Base-by-base conservation (phyloP, 1,140 invertebrate genomes). In the Rhagoletis zephyria region DNA sequence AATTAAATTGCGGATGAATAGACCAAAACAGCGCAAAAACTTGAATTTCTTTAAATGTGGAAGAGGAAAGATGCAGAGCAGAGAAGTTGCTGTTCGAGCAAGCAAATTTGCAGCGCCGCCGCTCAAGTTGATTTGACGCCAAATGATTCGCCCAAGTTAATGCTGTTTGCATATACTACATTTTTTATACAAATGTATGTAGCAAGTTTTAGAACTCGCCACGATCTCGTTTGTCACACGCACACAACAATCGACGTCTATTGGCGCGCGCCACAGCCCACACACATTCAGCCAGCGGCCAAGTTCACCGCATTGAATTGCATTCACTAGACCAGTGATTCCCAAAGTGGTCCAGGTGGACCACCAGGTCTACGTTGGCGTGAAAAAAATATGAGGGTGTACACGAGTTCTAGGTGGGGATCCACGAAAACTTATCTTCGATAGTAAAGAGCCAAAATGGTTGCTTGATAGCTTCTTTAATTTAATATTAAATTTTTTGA, bases 111-210 rank as follows among this genome's bases (percentile, higher is more conserved):
- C 67, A 45, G 67, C 10, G 12, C 40, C 10, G 12, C 40, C 12
- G 14, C 14, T 67, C 64, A 42, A 67, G 64, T 67, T 67, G 10
- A 3, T 30, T 12, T 67, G 64, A 67, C 19, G 64, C 64, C 2
- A n/a, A 74, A 74, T 56, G 51, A 74, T 48, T 74, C 67, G 42
- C 61, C 67, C 45, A 74, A 74, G 12, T 74, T 63, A 63, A n/a
- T 63, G 9, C 6, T 60, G 59, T 60, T 60, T 12, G 6, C 1
- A 30, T 30, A 60, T 7, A 12, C 6, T 7, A 12, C 6, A 60
- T 6, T 60, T 12, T 60, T 48, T 10, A 14, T 5, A 74, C 42
- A 74, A n/a, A 65, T 65, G 64, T 65, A 67, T 14, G 16, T 48
- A 74, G 61, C 1, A 56, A 56, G 51, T 56, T 63, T n/a, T 74